Evolutionary conservation across 1,140 invertebrate species (phyloP).

Genomic region (Philaenus spumarius): DNA sequence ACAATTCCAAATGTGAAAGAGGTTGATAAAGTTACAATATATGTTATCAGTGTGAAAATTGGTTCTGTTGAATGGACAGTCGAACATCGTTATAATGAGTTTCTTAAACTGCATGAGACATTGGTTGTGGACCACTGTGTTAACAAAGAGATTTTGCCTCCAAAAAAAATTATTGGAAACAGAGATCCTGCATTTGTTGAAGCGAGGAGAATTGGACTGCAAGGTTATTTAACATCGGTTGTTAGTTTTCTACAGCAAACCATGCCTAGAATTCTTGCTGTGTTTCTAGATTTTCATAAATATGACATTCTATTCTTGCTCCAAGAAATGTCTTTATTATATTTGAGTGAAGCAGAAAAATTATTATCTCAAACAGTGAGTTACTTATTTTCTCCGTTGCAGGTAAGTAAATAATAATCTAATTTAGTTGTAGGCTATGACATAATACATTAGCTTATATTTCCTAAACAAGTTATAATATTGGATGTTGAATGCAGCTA

Average conservation of each 20-base stretch:
- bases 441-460: not conserved
- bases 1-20: conserved; percentile 50
- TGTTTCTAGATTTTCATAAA: conserved; percentile 72
- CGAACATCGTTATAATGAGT: conserved; percentile 81
- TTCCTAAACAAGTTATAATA: too few species aligned
- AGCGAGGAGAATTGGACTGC: conserved; percentile 66
- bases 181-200: conserved; percentile 77
- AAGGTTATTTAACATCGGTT: conserved; percentile 72
- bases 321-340: conserved; percentile 65
- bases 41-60: conserved; percentile 59
- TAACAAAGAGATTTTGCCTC: conserved; percentile 76
- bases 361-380: conserved; percentile 1
- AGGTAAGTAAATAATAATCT: not conserved
- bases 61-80: conserved; percentile 71
- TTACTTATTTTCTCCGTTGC: conserved; percentile 4
- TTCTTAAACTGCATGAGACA: conserved; percentile 77
- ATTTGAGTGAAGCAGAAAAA: conserved; percentile 60
- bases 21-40: conserved; percentile 53
- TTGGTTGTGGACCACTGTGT: conserved; percentile 70
- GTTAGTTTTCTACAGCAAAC: conserved; percentile 63
- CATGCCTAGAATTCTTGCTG: conserved; percentile 65
- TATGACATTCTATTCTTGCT: conserved; percentile 78
- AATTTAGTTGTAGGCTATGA: not conserved
- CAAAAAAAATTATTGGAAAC: conserved; percentile 82
- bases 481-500: too few species aligned